phyloP scores from a whole-genome alignment of 2,888 invertebrate species.

The Therioaphis trifolii region DNA sequence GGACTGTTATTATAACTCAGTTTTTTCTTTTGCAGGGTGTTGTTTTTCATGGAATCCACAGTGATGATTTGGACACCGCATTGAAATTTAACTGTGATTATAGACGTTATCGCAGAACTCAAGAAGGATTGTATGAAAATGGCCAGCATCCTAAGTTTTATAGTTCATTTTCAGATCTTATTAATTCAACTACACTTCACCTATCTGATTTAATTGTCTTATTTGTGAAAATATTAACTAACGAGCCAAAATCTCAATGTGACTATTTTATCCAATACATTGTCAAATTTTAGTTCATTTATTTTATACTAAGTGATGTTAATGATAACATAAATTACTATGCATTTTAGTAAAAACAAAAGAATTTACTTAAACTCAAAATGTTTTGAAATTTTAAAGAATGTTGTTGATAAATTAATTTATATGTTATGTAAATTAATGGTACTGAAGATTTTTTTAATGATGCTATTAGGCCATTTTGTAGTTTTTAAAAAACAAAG shows the following conservation, averaged over 20 bases:
- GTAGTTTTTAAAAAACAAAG: no score
- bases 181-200: not conserved
- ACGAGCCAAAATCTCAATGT: slow-evolving; percentile 2
- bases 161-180: not conserved
- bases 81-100: slow-evolving; percentile 41
- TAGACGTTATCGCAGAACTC: not conserved
- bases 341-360: no score
- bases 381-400: no score
- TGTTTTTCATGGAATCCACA: slow-evolving; percentile 28
- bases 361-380: no score
- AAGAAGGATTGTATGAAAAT: not conserved
- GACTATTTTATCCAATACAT: slow-evolving; percentile 40
- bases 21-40: slow-evolving; percentile 2
- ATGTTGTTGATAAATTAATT: no score
- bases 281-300: slow-evolving; percentile 13
- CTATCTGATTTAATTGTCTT: not conserved
- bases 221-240: slow-evolving; percentile 19
- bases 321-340: no score
- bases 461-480: no score
- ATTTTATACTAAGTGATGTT: not conserved
- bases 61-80: not conserved
- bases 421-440: no score
- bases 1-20: no score
- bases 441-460: no score
- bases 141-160: slow-evolving; percentile 17